These are phyloP conservation scores for Sebastes flavidus DNA, from an alignment of 2,797 vertebrate genomes.

Conservation along the genomic window DNA sequence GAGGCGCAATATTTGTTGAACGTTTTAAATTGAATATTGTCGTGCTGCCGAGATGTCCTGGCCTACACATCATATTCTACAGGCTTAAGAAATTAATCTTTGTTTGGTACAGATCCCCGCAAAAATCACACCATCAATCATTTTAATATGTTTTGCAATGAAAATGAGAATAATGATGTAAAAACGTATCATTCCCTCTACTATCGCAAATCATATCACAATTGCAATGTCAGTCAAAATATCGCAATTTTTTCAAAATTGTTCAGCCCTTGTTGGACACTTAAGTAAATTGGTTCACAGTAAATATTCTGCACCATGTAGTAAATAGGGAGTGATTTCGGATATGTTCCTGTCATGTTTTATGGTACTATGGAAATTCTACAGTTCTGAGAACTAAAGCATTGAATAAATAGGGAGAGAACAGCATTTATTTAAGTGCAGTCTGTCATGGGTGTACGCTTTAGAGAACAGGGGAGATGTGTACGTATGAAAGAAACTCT, in stretches of 20 bases:
- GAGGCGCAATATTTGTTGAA: background rate
- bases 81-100: too few relatives aligned
- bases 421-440: background rate
- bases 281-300: background rate
- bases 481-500: constrained; percentile 9
- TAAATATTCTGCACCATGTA: background rate
- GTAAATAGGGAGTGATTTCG: background rate
- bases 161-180: background rate
- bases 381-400: background rate
- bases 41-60: background rate
- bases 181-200: background rate
- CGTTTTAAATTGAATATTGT: background rate
- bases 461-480: constrained; percentile 1
- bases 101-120: background rate
- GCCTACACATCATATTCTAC: background rate
- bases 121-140: background rate
- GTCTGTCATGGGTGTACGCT: background rate
- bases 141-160: background rate
- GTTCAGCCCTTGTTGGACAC: too few relatives aligned
- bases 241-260: too few relatives aligned
- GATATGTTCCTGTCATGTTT: background rate
- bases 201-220: background rate
- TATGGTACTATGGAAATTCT: background rate
- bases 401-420: background rate
- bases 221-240: too few relatives aligned